Percentiles rank a stretch among this genome's conserved stretches.
phyloP scores from a whole-genome alignment of 2,113 vertebrate genomes.

The Ranitomeya imitator region DNA sequence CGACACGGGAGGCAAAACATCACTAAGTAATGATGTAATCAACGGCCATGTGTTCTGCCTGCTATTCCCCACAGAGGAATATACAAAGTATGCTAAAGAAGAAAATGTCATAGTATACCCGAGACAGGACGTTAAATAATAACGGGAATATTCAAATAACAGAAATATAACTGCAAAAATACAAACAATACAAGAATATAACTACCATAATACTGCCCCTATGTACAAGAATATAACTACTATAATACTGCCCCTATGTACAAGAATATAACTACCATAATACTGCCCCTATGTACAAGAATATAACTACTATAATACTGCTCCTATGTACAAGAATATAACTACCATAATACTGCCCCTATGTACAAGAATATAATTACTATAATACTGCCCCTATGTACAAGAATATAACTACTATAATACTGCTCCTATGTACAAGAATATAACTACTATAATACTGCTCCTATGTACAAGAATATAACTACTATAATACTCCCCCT shows the following conservation, averaged over 20 bases:
- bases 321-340: slow-evolving; percentile 1
- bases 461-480: no score
- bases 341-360: slow-evolving; percentile 11
- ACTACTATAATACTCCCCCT: no score
- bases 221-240: background rate
- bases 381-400: background rate
- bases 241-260: background rate
- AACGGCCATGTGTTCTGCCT: no score
- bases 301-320: slow-evolving; percentile 7
- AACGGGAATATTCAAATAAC: background rate
- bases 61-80: no score
- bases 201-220: background rate
- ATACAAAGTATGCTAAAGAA: background rate
- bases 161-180: background rate
- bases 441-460: no score
- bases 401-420: background rate
- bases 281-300: background rate
- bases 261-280: slow-evolving; percentile 1
- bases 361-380: background rate
- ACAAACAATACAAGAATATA: background rate
- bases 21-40: background rate
- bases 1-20: background rate
- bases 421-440: no score
- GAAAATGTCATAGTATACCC: background rate
- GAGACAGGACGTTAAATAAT: background rate